A percentile compares a stretch with the other conserved stretches of the same genome.
These are phyloP conservation scores for Apocheima hispidaria DNA, from an alignment of 2,888 invertebrate genomes.

Conservation along the genomic window DNA sequence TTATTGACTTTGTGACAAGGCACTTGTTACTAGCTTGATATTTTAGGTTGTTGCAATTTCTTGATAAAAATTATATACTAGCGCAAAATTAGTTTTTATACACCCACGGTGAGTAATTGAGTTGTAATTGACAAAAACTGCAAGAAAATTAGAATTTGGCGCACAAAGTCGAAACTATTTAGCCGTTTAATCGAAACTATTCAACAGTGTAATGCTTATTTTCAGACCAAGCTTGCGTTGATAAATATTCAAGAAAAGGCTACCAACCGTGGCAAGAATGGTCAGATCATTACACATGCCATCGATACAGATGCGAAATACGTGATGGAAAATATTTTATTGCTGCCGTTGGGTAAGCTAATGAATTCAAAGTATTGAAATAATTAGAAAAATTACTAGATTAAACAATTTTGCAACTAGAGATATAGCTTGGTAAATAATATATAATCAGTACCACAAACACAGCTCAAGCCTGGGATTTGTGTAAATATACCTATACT, in stretches of 20 bases:
- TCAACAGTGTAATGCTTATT: slow-evolving; percentile 29
- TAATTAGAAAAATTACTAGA: not conserved
- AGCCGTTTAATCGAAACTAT: too few species aligned
- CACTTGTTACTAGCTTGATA: too few species aligned
- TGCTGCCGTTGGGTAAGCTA: slow-evolving; percentile 77
- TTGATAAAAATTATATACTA: too few species aligned
- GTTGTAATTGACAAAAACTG: too few species aligned
- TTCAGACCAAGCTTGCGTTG: slow-evolving; percentile 81
- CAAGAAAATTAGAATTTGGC: too few species aligned
- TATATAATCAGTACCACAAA: not conserved
- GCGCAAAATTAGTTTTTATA: too few species aligned
- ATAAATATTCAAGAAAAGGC: slow-evolving; percentile 83
- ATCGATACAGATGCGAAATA: slow-evolving; percentile 79
- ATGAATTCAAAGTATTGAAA: not conserved
- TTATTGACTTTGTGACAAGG: too few species aligned
- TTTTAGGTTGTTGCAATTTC: too few species aligned
- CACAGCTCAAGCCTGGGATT: not conserved
- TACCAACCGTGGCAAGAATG: slow-evolving; percentile 84
- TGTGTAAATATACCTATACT: not conserved
- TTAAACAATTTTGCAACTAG: not conserved
- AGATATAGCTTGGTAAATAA: too few species aligned
- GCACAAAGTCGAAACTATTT: too few species aligned
- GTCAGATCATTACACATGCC: slow-evolving; percentile 83
- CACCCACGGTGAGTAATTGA: too few species aligned
- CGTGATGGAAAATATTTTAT: slow-evolving; percentile 82